Evolutionary conservation across 2,113 vertebrate species (phyloP).

Genomic region (Platanista minor): DNA sequence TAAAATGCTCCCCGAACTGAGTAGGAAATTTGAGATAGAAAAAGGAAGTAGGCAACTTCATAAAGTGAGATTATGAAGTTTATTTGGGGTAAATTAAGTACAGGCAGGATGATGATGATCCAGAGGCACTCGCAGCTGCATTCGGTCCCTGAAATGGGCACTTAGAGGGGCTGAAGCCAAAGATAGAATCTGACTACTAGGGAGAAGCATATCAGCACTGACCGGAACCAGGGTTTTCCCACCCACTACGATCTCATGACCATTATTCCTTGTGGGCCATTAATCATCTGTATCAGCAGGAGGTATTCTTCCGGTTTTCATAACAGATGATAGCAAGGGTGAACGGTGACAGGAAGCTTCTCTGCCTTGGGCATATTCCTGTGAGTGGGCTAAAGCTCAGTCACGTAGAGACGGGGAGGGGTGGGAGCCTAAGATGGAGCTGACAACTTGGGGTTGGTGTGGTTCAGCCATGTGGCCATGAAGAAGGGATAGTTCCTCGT

Average conservation of each 20-base stretch:
- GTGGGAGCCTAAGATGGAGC: neutral
- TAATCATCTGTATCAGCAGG: neutral
- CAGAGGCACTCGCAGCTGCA: neutral
- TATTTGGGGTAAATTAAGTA: neutral
- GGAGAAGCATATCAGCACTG: neutral
- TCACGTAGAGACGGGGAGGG: accelerated
- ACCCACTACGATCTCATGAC: neutral
- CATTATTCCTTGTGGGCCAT: neutral
- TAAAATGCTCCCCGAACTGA: neutral
- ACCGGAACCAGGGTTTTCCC: neutral
- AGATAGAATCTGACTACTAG: neutral
- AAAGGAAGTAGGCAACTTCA: neutral
- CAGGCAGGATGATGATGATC: neutral
- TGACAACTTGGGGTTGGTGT: neutral
- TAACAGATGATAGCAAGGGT: too few species aligned
- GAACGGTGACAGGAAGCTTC: neutral
- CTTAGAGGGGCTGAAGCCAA: neutral
- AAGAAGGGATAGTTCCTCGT: neutral
- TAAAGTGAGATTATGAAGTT: neutral
- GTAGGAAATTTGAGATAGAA: neutral
- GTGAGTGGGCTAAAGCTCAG: neutral
- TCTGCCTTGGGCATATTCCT: neutral
- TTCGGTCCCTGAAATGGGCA: accelerated
- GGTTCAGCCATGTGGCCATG: too few species aligned
- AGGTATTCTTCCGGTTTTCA: neutral